Percentiles rank a stretch among this genome's conserved stretches.
phyloP scores from a whole-genome alignment of 2,888 invertebrate species.

The Ernsta delagoae region DNA sequence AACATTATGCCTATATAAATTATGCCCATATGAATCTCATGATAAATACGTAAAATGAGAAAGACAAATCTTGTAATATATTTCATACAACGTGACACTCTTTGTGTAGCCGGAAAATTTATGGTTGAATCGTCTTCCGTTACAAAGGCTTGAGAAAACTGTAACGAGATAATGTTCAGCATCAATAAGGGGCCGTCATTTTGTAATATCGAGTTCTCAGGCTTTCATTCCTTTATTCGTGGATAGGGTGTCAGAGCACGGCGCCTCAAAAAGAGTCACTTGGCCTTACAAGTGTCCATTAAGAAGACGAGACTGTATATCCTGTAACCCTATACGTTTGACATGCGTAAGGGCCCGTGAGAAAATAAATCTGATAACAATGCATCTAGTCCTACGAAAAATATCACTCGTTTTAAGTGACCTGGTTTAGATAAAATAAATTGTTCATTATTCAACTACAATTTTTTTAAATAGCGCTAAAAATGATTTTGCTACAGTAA shows the following conservation, averaged over 20 bases:
- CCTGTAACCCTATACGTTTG: conserved; percentile 78
- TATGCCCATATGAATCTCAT: too few relatives aligned
- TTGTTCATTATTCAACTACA: too few relatives aligned
- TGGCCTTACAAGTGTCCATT: conserved; percentile 75
- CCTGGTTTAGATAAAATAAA: too few relatives aligned
- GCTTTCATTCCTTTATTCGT: conserved; percentile 46
- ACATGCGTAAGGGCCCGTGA: conserved; percentile 61
- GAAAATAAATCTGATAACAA: conserved; percentile 60
- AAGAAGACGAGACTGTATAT: conserved; percentile 63
- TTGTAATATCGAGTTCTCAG: conserved; percentile 38
- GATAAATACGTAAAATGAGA: not conserved
- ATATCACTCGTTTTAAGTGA: not conserved
- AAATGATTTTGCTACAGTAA: too few relatives aligned
- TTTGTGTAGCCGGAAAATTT: conserved; percentile 15
- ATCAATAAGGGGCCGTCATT: conserved; percentile 40
- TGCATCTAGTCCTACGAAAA: not conserved
- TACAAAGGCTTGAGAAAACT: conserved; percentile 30
- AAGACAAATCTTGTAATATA: conserved; percentile 11
- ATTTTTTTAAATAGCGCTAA: too few relatives aligned
- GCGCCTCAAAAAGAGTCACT: conserved; percentile 61
- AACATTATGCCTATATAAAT: too few relatives aligned
- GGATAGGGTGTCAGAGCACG: conserved; percentile 63
- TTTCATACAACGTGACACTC: conserved; percentile 7
- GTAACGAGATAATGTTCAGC: conserved; percentile 32
- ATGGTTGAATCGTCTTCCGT: conserved; percentile 23